Evolutionary conservation across 2,888 invertebrate genomes (phyloP).

Genomic region (Lacanobia oleracea): DNA sequence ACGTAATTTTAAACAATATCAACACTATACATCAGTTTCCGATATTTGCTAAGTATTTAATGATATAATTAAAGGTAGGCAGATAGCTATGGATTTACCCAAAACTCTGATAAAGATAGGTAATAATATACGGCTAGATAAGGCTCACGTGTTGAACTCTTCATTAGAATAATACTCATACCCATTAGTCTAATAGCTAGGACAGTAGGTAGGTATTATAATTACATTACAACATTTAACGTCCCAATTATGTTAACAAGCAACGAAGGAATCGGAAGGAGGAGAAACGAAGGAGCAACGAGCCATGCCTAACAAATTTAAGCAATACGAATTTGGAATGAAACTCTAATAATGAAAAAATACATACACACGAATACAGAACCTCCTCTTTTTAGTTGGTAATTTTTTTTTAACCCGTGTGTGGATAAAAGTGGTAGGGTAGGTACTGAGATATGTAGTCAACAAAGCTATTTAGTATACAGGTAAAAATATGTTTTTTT

Average conservation of each 20-base stretch:
- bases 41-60: constrained; percentile 47
- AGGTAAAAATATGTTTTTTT: too few species aligned
- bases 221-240: constrained; percentile 10
- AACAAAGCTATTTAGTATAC: too few species aligned
- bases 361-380: not conserved
- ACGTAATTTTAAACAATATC: constrained; percentile 16
- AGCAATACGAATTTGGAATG: not conserved
- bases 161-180: constrained; percentile 32
- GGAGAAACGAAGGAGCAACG: too few species aligned
- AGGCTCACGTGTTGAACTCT: constrained; percentile 28
- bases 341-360: not conserved
- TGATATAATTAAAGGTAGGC: constrained; percentile 35
- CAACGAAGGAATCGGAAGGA: constrained; percentile 6
- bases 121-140: constrained; percentile 24
- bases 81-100: constrained; percentile 16
- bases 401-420: too few species aligned
- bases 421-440: too few species aligned
- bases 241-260: not conserved
- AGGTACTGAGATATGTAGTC: too few species aligned
- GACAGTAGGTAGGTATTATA: constrained; percentile 9
- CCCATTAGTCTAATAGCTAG: constrained; percentile 54
- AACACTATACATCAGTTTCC: constrained; percentile 19
- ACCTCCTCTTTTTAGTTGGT: too few species aligned
- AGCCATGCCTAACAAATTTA: not conserved
- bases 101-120: constrained; percentile 24